Evolutionary conservation across 2,888 invertebrate genomes (phyloP).

Genomic region (Patella depressa): DNA sequence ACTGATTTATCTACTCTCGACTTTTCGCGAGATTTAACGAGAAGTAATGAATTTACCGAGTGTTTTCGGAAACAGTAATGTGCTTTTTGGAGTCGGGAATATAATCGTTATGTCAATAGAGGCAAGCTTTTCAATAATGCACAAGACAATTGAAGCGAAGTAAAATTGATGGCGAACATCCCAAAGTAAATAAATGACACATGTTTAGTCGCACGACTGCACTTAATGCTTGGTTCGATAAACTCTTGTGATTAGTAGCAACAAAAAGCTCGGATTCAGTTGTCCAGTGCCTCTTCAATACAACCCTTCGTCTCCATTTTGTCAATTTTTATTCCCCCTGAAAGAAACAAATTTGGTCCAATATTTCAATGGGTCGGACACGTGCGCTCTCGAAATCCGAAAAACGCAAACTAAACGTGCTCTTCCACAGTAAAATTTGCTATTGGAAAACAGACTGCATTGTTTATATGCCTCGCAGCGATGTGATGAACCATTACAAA

Average conservation of each 20-base stretch:
- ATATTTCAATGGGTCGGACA: conserved; percentile 3
- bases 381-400: conserved; percentile 3
- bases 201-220: conserved; percentile 11
- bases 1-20: too few species aligned
- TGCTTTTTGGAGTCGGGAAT: background rate
- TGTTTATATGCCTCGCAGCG: background rate
- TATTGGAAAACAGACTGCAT: background rate
- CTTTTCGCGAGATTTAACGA: background rate
- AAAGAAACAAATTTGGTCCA: background rate
- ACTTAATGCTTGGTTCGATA: conserved; percentile 5
- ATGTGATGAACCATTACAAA: conserved; percentile 5
- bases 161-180: conserved; percentile 2
- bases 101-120: background rate
- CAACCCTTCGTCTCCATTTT: background rate
- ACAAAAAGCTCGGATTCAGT: background rate
- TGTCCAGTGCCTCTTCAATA: background rate
- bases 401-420: too few species aligned
- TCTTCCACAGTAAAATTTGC: too few species aligned
- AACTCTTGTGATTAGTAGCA: background rate
- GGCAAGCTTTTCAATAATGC: conserved; percentile 5
- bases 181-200: conserved; percentile 3
- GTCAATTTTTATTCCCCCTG: background rate
- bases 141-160: conserved; percentile 6
- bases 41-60: background rate
- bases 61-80: conserved; percentile 5